Conservation (phyloP, 2,888 invertebrate species). For the Melikaiella ostensackeni region DNA sequence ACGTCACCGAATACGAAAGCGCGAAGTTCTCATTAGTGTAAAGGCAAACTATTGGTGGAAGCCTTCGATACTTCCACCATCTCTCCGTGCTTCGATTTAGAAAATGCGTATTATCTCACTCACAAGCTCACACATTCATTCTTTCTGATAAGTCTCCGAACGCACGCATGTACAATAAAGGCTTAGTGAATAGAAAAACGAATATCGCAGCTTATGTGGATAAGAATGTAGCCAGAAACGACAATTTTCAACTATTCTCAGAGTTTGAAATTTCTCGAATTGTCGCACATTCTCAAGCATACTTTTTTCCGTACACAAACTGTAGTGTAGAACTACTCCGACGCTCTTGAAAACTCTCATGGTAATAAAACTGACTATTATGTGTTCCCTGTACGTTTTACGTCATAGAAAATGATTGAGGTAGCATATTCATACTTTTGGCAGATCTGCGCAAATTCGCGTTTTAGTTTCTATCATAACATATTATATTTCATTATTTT, state of each 20-base stretch:
- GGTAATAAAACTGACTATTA: constrained; percentile 34
- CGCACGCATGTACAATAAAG: constrained; percentile 50
- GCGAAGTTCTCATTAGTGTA: not conserved
- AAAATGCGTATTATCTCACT: constrained; percentile 24
- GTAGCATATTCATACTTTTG: constrained; percentile 72
- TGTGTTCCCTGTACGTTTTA: constrained; percentile 61
- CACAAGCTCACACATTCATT: constrained; percentile 43
- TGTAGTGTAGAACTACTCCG: not conserved
- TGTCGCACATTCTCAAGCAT: not conserved
- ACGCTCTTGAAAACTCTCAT: not conserved
- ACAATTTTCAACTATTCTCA: constrained; percentile 41
- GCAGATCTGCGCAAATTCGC: constrained; percentile 54
- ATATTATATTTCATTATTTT: constrained; percentile 40
- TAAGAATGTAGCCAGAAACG: not conserved
- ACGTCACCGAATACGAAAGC: constrained; percentile 6
- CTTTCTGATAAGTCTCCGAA: constrained; percentile 49
- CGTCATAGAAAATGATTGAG: constrained; percentile 66
- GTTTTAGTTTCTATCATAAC: constrained; percentile 31
- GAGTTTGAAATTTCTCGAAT: constrained; percentile 51
- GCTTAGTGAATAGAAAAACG: constrained; percentile 47
- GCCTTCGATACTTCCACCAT: not conserved
- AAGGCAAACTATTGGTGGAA: constrained; percentile 1
- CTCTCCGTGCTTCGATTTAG: not conserved
- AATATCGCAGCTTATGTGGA: constrained; percentile 42
- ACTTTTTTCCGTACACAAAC: not conserved